These are phyloP conservation scores for Ectobius pallidus DNA, from an alignment of 2,888 invertebrate genomes.

Conservation along the genomic window DNA sequence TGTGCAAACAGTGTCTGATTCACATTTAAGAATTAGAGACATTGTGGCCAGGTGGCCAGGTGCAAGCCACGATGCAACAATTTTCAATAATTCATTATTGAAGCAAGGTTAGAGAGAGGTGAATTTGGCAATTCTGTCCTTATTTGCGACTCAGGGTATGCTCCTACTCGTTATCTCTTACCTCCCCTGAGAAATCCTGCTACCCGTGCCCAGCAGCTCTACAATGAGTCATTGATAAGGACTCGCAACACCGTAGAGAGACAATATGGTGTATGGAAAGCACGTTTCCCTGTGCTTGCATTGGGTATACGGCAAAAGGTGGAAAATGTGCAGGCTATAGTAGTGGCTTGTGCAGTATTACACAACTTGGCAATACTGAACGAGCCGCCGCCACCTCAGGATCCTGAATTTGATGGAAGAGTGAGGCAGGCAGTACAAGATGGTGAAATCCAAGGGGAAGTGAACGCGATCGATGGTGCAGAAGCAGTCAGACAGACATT, in stretches of 20 bases:
- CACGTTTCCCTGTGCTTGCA: constrained; percentile 44
- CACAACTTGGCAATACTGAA: constrained; percentile 25
- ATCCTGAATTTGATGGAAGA: not conserved
- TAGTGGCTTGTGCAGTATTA: constrained; percentile 30
- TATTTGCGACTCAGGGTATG: too few species aligned
- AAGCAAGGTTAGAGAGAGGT: constrained; percentile 46
- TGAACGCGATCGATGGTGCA: not conserved
- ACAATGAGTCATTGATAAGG: constrained; percentile 49
- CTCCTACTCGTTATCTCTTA: constrained; percentile 46
- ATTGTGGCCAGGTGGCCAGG: constrained; percentile 24
- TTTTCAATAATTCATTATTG: too few species aligned
- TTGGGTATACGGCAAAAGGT: constrained; percentile 37
- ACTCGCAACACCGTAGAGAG: constrained; percentile 50
- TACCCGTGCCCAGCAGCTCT: constrained; percentile 46
- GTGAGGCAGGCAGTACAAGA: not conserved
- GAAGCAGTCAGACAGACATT: too few species aligned
- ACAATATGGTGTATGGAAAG: constrained; percentile 48
- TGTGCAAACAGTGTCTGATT: constrained; percentile 22
- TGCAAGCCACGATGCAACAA: not conserved
- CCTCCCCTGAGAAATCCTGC: constrained; percentile 46
- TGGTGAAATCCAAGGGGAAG: not conserved
- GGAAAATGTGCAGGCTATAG: constrained; percentile 16
- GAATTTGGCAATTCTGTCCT: constrained; percentile 46
- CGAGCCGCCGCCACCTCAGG: not conserved
- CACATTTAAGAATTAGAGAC: not conserved